phyloP scores from a whole-genome alignment of 2,888 invertebrate genomes.

The Metopia argyrocephala region DNA sequence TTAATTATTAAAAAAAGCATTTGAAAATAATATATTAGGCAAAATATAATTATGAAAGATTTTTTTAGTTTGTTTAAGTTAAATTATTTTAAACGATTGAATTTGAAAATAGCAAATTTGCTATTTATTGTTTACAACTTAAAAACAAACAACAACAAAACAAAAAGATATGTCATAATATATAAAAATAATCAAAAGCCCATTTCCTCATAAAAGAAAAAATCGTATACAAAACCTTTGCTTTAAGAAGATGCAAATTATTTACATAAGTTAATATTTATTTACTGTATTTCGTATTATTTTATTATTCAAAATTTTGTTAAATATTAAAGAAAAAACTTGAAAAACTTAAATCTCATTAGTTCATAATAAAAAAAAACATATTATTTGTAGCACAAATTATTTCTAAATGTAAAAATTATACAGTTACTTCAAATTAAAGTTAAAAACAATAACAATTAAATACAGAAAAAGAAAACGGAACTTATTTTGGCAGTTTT shows the following conservation, averaged over 20 bases:
- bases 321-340: background rate
- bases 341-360: conserved; percentile 31
- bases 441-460: background rate
- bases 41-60: no score
- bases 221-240: background rate
- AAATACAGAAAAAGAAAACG: background rate
- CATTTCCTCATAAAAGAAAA: no score
- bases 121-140: no score
- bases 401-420: conserved; percentile 18
- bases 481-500: no score
- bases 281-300: background rate
- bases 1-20: conserved; percentile 31
- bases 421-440: background rate
- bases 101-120: no score
- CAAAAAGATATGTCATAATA: no score
- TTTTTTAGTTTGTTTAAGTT: background rate
- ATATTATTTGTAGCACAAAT: conserved; percentile 41
- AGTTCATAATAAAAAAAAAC: conserved; percentile 6
- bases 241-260: no score
- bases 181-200: no score
- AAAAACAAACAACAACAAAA: no score
- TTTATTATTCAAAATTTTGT: background rate
- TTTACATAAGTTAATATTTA: background rate
- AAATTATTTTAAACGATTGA: no score
- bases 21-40: conserved; percentile 5